Conservation (phyloP, 2,888 invertebrate genomes). For the Cryptophagus acutangulus region DNA sequence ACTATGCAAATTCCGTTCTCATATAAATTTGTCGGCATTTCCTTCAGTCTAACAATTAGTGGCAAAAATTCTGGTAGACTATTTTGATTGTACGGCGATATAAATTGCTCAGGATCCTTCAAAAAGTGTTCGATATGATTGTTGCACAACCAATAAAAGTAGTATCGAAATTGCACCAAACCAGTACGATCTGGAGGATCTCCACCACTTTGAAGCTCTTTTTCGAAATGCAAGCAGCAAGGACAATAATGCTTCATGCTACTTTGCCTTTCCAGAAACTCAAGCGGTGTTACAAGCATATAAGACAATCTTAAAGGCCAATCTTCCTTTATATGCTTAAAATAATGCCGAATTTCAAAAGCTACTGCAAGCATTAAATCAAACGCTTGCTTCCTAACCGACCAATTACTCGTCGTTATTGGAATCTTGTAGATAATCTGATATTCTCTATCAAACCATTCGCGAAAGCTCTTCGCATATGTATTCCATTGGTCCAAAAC, state of each 20-base stretch:
- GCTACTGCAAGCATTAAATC: conserved; percentile 44
- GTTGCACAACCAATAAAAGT: conserved; percentile 59
- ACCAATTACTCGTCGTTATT: conserved; percentile 54
- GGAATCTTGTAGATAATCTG: conserved; percentile 53
- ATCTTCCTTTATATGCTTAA: conserved; percentile 47
- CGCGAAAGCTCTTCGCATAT: conserved; percentile 42
- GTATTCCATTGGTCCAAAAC: conserved; percentile 49
- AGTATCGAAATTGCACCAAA: conserved; percentile 52
- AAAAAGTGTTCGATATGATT: conserved; percentile 52
- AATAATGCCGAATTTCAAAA: conserved; percentile 52
- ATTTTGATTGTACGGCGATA: conserved; percentile 41
- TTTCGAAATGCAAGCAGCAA: conserved; percentile 50
- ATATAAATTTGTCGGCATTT: conserved; percentile 40
- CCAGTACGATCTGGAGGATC: conserved; percentile 53
- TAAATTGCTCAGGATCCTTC: conserved; percentile 46
- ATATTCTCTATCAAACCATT: conserved; percentile 53
- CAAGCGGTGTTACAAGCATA: conserved; percentile 55
- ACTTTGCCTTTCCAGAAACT: conserved; percentile 52
- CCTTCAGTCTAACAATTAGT: conserved; percentile 29
- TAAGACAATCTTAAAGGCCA: conserved; percentile 51
- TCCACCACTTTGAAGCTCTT: conserved; percentile 43
- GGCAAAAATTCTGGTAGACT: conserved; percentile 52
- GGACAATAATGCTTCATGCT: conserved; percentile 56
- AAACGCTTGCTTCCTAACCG: conserved; percentile 49
- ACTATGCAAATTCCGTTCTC: conserved; percentile 59